Conservation (phyloP, 1,140 invertebrate genomes). For the Campoletis sonorensis region DNA sequence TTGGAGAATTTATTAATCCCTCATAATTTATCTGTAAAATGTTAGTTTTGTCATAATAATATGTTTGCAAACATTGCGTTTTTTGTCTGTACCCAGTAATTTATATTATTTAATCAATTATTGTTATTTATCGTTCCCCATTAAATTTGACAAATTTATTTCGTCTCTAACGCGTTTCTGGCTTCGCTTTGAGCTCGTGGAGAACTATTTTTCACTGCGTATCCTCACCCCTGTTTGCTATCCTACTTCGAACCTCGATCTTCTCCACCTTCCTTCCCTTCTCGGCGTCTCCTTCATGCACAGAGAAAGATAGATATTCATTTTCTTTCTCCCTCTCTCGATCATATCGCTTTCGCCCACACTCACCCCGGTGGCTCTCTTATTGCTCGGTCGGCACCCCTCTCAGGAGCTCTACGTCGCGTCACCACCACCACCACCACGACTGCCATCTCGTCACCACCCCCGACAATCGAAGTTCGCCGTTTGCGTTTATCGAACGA, state of each 20-base stretch:
- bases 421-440: slow-evolving; percentile 19
- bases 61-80: too few species aligned
- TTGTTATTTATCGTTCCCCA: too few species aligned
- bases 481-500: slow-evolving; percentile 75
- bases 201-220: slow-evolving; percentile 8
- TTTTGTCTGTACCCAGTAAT: too few species aligned
- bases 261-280: not conserved
- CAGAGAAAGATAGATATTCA: not conserved
- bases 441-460: slow-evolving; percentile 29
- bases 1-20: too few species aligned
- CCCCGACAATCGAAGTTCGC: slow-evolving; percentile 67
- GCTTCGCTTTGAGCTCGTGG: not conserved
- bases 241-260: not conserved
- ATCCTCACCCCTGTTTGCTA: not conserved
- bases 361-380: not conserved
- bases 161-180: not conserved
- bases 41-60: too few species aligned
- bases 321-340: slow-evolving; percentile 2
- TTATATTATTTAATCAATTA: too few species aligned
- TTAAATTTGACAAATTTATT: too few species aligned
- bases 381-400: slow-evolving; percentile 48
- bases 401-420: slow-evolving; percentile 31
- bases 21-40: too few species aligned
- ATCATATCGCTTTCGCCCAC: slow-evolving; percentile 11
- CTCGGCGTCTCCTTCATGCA: not conserved